Conservation (phyloP, 1,140 invertebrate genomes). For the Radopholus similis region DNA sequence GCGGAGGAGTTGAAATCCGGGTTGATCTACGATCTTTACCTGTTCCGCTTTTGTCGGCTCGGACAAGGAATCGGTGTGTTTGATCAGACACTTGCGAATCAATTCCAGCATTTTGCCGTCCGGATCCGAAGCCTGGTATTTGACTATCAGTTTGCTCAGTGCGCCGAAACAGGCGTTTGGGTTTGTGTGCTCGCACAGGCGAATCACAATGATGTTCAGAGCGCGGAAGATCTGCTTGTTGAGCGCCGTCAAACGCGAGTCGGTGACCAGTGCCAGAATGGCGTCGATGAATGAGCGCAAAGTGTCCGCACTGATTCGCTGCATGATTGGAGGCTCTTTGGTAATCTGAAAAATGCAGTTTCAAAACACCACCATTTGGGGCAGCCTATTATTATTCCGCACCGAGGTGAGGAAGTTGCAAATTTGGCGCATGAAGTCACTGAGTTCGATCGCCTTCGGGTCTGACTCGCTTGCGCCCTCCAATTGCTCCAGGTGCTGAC, state of each 20-base stretch:
- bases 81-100: conserved; percentile 29
- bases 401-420: conserved; percentile 33
- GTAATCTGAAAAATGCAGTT: conserved; percentile 1
- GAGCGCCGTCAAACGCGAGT: conserved; percentile 9
- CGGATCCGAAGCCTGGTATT: conserved; percentile 27
- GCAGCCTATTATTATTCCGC: no score
- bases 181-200: conserved; percentile 28
- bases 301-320: conserved; percentile 19
- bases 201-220: conserved; percentile 30
- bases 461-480: conserved; percentile 5
- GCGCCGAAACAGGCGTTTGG: conserved; percentile 24
- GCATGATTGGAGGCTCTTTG: conserved; percentile 13
- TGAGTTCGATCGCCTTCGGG: conserved; percentile 15
- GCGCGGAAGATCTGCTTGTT: conserved; percentile 32
- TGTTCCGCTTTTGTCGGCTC: conserved; percentile 12
- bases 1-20: not conserved
- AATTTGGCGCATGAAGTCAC: conserved; percentile 26
- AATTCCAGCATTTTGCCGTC: conserved; percentile 16
- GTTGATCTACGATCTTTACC: not conserved
- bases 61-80: conserved; percentile 14
- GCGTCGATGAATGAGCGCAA: conserved; percentile 26
- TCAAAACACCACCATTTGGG: not conserved
- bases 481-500: conserved; percentile 31
- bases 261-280: conserved; percentile 16
- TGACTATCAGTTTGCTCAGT: conserved; percentile 28